Conservation (phyloP, 2,113 vertebrate genomes). For the Chascanopsetta lugubris region DNA sequence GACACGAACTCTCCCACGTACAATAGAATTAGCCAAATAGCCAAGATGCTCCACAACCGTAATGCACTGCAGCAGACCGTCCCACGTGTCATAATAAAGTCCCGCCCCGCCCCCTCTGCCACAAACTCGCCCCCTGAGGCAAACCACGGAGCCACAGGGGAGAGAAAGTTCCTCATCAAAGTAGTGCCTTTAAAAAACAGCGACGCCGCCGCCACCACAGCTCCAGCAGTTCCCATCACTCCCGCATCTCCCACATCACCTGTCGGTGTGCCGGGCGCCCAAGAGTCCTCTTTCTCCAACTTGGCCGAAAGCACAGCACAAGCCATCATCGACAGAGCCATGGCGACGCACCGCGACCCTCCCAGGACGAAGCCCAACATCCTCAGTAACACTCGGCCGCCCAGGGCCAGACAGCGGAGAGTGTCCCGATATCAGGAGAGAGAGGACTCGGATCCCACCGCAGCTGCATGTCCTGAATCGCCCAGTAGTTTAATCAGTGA, state of each 20-base stretch:
- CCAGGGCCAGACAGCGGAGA: not conserved
- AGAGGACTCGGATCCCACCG: slow-evolving; percentile 37
- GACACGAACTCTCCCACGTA: slow-evolving; percentile 70
- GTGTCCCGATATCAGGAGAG: slow-evolving; percentile 12
- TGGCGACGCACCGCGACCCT: slow-evolving; percentile 57
- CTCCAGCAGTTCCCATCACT: no score
- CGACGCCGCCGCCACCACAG: no score
- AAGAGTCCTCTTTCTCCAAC: slow-evolving; percentile 15
- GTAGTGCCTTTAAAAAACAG: slow-evolving; percentile 55
- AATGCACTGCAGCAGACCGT: slow-evolving; percentile 55
- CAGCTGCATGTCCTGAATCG: not conserved
- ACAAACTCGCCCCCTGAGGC: not conserved
- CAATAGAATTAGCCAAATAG: slow-evolving; percentile 79
- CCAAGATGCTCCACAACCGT: slow-evolving; percentile 75
- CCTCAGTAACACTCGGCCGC: slow-evolving; percentile 25
- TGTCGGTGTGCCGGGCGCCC: slow-evolving; percentile 1
- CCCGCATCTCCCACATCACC: slow-evolving; percentile 22
- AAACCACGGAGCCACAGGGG: not conserved
- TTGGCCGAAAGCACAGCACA: slow-evolving; percentile 53
- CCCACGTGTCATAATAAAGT: slow-evolving; percentile 68
- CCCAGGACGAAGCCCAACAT: slow-evolving; percentile 48
- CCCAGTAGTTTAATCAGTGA: not conserved
- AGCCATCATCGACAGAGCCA: slow-evolving; percentile 71
- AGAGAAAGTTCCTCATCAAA: slow-evolving; percentile 60
- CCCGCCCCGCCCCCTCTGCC: slow-evolving; percentile 13